Percentiles rank a stretch among this genome's conserved stretches.
These are phyloP conservation scores for Noctua janthina DNA, from an alignment of 2,888 invertebrate genomes.

Conservation along the genomic window DNA sequence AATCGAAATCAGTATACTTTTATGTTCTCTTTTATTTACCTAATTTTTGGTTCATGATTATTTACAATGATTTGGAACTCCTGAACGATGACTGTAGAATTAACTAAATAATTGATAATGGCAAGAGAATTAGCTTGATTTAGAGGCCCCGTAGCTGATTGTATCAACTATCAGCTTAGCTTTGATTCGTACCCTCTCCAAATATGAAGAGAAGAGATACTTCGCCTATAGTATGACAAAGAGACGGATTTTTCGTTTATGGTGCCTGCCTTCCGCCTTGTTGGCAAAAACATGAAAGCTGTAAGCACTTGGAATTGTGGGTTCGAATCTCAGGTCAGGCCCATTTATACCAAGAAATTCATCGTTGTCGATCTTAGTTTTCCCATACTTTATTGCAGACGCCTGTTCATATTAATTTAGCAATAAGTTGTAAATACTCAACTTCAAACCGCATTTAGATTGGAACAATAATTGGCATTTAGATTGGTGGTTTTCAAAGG, in stretches of 20 bases:
- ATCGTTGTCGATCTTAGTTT: not conserved
- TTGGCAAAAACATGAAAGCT: not conserved
- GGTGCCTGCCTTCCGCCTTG: not conserved
- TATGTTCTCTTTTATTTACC: not conserved
- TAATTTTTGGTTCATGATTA: not conserved
- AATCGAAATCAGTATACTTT: not conserved
- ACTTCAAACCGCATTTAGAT: not conserved
- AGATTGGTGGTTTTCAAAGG: too few species aligned
- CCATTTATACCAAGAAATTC: too few species aligned
- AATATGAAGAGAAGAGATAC: too few species aligned
- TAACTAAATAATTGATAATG: too few species aligned
- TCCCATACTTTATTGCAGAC: not conserved
- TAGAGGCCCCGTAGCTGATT: too few species aligned
- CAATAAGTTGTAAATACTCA: constrained; percentile 17
- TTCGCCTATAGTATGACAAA: too few species aligned
- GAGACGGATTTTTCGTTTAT: too few species aligned
- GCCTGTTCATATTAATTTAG: constrained; percentile 19
- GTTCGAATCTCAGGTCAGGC: not conserved
- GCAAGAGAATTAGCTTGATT: too few species aligned
- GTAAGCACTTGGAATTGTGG: not conserved
- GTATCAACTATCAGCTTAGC: too few species aligned
- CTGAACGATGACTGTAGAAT: too few species aligned
- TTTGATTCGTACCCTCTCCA: too few species aligned
- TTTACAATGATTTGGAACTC: not conserved
- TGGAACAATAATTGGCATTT: not conserved